Percentiles rank a stretch among this genome's conserved stretches.
phyloP scores from a whole-genome alignment of 2,888 invertebrate genomes.

The Nebria salina region DNA sequence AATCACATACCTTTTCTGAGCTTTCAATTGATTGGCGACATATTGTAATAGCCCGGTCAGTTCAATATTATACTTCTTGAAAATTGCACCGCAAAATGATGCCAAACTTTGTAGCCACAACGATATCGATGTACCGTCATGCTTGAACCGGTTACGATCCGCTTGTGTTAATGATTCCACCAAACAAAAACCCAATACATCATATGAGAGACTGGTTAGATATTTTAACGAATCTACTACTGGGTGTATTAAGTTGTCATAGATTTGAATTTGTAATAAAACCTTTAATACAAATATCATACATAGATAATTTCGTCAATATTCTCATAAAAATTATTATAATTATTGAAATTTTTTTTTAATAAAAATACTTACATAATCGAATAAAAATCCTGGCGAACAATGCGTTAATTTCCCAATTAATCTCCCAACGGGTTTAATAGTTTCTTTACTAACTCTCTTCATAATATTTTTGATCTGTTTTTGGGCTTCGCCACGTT shows the following conservation, averaged over 20 bases:
- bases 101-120: slow-evolving; percentile 94
- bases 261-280: slow-evolving; percentile 61
- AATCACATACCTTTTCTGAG: slow-evolving; percentile 83
- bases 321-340: slow-evolving; percentile 9
- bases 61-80: slow-evolving; percentile 97
- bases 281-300: too few species aligned
- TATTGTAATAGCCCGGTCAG: slow-evolving; percentile 95
- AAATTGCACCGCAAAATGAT: slow-evolving; percentile 94
- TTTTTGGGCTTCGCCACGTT: slow-evolving; percentile 87
- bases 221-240: slow-evolving; percentile 98
- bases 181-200: slow-evolving; percentile 94
- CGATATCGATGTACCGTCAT: slow-evolving; percentile 91
- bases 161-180: slow-evolving; percentile 90
- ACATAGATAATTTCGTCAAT: background rate
- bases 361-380: slow-evolving; percentile 71
- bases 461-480: slow-evolving; percentile 97
- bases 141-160: slow-evolving; percentile 79
- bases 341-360: slow-evolving; percentile 63
- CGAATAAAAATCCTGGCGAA: slow-evolving; percentile 94
- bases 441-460: slow-evolving; percentile 96
- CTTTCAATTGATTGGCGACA: slow-evolving; percentile 96
- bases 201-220: slow-evolving; percentile 93
- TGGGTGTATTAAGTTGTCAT: slow-evolving; percentile 69
- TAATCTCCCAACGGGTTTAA: slow-evolving; percentile 94
- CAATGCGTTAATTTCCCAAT: slow-evolving; percentile 98